phyloP scores from a whole-genome alignment of 2,113 vertebrate genomes.

The Campylomormyrus tamandua region DNA sequence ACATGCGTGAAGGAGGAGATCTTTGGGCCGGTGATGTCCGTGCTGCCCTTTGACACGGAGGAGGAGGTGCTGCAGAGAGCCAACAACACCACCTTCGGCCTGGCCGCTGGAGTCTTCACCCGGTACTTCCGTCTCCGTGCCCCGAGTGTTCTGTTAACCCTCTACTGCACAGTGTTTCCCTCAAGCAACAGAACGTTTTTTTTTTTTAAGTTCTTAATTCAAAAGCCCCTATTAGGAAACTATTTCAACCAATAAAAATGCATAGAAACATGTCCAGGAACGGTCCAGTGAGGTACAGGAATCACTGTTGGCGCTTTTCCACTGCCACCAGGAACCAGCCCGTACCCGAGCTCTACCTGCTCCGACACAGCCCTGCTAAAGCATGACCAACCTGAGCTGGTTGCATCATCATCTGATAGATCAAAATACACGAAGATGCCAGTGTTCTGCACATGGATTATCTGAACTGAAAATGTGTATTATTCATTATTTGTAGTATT shows the following conservation, averaged over 20 bases:
- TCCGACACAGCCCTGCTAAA: not conserved
- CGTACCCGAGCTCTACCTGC: not conserved
- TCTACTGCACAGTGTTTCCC: not conserved
- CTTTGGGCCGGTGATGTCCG: conserved; percentile 94
- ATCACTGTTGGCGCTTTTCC: not conserved
- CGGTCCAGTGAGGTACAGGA: not conserved
- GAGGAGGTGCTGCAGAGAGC: conserved; percentile 82
- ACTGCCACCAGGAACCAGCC: not conserved
- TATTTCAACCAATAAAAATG: not conserved
- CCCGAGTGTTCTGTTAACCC: not conserved
- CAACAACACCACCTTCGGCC: conserved; percentile 77
- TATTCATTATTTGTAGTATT: not conserved
- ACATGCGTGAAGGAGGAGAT: conserved; percentile 93
- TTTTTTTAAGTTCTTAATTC: not conserved
- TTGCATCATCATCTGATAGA: not conserved
- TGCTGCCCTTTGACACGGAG: conserved; percentile 85
- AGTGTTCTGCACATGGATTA: not conserved
- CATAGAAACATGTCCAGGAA: not conserved
- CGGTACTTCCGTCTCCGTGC: conserved; percentile 56
- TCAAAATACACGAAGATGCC: too few species aligned
- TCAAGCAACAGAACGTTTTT: not conserved
- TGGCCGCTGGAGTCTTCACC: conserved; percentile 92
- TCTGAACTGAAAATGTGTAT: not conserved
- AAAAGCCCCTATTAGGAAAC: too few species aligned
- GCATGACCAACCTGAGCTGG: not conserved